phyloP scores from a whole-genome alignment of 2,113 vertebrate species.

The Terrapene triunguis region DNA sequence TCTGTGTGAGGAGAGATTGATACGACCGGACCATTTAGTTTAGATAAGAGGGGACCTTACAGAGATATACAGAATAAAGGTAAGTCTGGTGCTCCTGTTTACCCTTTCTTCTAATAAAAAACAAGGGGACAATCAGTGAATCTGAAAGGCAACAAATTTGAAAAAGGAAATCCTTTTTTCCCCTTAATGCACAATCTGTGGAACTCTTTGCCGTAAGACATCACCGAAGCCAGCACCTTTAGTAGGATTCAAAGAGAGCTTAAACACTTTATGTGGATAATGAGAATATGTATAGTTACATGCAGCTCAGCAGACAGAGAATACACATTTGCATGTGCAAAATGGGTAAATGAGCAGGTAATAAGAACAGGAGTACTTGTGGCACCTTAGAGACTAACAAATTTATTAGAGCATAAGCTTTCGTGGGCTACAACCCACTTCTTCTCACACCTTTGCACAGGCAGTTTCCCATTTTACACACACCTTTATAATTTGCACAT shows the following conservation, averaged over 20 bases:
- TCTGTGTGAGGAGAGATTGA: neutral
- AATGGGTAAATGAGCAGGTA: neutral
- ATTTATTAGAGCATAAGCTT: too few species aligned
- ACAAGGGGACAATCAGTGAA: neutral
- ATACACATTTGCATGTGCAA: neutral
- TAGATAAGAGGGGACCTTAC: neutral
- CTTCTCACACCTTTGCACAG: neutral
- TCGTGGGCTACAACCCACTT: too few species aligned
- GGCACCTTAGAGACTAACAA: too few species aligned
- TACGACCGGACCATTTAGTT: neutral
- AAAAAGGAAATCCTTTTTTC: neutral
- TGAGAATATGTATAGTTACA: neutral
- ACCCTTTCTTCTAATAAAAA: neutral
- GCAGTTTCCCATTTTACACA: neutral
- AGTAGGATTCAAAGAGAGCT: neutral
- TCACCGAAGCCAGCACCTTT: neutral
- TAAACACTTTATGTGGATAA: neutral
- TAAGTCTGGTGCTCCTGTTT: neutral
- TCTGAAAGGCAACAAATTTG: neutral
- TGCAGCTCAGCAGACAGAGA: neutral
- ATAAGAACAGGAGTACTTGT: too few species aligned
- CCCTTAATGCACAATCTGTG: fast-evolving
- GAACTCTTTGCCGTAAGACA: neutral
- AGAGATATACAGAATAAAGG: neutral
- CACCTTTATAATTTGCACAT: neutral